These are phyloP conservation scores for Anastatus disparis DNA, from an alignment of 1,140 invertebrate species.

Conservation along the genomic window DNA sequence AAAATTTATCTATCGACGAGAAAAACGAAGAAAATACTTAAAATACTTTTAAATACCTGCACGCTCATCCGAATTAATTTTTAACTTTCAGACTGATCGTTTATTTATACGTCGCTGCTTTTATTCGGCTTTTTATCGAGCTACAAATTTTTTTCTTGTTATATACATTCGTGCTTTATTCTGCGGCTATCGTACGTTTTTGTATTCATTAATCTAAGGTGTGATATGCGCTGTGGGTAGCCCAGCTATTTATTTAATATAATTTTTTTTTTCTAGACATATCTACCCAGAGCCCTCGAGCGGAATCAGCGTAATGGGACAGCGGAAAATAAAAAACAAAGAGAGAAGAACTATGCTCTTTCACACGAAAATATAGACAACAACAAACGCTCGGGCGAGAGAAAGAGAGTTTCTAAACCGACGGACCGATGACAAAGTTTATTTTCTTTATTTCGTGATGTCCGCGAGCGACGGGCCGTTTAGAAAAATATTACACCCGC, in stretches of 20 bases:
- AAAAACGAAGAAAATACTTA: neutral
- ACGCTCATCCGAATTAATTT: slow-evolving; percentile 6
- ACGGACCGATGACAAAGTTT: slow-evolving; percentile 50
- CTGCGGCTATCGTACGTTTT: neutral
- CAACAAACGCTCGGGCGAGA: neutral
- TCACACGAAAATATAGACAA: too few species aligned
- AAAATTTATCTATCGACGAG: slow-evolving; percentile 22
- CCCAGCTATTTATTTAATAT: neutral
- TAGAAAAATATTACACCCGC: slow-evolving; percentile 54
- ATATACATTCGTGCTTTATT: neutral
- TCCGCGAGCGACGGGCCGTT: slow-evolving; percentile 34
- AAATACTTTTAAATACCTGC: slow-evolving; percentile 10
- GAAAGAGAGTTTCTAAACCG: slow-evolving; percentile 3
- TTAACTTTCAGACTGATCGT: neutral
- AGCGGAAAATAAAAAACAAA: neutral
- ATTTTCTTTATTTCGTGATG: slow-evolving; percentile 53
- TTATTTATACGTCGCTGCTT: neutral
- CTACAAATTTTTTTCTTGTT: neutral
- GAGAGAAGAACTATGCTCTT: too few species aligned
- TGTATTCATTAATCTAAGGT: slow-evolving; percentile 7
- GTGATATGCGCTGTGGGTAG: neutral
- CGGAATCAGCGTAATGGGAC: too few species aligned
- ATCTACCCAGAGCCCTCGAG: too few species aligned
- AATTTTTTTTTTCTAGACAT: too few species aligned
- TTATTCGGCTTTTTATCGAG: too few species aligned